Evolutionary conservation across 2,113 vertebrate species (phyloP).

Genomic region (Callaeas wilsoni): DNA sequence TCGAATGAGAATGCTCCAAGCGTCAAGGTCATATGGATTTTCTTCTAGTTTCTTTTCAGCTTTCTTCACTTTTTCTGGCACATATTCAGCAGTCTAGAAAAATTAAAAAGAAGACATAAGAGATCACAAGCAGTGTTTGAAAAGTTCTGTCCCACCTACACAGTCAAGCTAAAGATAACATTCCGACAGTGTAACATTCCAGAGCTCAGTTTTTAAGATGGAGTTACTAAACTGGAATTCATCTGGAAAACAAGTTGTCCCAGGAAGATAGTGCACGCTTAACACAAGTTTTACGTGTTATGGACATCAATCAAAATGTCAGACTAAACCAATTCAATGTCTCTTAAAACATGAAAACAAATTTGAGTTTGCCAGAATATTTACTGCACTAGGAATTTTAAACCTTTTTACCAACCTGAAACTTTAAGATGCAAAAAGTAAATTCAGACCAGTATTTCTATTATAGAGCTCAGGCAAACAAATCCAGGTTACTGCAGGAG

Average conservation of each 20-base stretch:
- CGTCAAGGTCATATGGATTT: conserved; percentile 99
- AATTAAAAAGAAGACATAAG: conserved; percentile 41
- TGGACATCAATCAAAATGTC: background rate
- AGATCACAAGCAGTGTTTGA: conserved; percentile 18
- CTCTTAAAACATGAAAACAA: background rate
- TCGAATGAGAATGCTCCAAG: conserved; percentile 99
- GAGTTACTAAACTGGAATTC: background rate
- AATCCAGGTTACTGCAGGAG: background rate
- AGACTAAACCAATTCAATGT: background rate
- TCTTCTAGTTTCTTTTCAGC: conserved; percentile 99
- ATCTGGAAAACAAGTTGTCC: background rate
- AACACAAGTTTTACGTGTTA: background rate
- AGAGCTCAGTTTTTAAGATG: background rate
- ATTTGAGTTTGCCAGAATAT: background rate
- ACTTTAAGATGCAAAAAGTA: background rate
- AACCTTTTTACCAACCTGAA: background rate
- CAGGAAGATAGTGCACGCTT: background rate
- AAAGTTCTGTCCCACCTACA: background rate
- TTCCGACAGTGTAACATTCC: background rate
- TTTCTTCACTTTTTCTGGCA: conserved; percentile 99
- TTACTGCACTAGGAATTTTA: background rate
- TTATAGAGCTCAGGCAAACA: background rate
- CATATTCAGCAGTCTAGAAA: conserved; percentile 90
- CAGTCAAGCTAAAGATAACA: background rate
- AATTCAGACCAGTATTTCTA: background rate